phyloP scores from a whole-genome alignment of 1,140 invertebrate genomes.

The Aporrectodea caliginosa region DNA sequence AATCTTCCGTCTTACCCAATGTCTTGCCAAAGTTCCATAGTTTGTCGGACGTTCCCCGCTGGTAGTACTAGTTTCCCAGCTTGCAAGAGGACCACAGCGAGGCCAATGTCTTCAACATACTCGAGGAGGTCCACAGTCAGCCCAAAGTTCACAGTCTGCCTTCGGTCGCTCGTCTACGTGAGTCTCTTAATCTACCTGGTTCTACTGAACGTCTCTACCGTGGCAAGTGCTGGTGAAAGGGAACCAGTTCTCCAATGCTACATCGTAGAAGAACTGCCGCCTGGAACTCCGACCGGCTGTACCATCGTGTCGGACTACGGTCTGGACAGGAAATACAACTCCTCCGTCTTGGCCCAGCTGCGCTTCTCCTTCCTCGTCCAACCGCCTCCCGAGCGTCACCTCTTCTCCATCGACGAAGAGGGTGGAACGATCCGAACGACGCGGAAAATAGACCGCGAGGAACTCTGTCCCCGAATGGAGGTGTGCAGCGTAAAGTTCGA shows the following conservation, averaged over 20 bases:
- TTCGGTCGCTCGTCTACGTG: no score
- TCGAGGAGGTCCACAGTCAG: no score
- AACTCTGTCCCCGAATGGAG: not conserved
- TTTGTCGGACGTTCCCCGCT: no score
- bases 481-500: not conserved
- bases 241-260: not conserved
- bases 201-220: not conserved
- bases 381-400: not conserved
- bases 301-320: not conserved
- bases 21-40: no score
- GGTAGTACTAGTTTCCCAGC: no score
- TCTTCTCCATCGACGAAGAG: not conserved
- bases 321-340: not conserved
- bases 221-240: not conserved
- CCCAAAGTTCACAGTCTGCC: no score
- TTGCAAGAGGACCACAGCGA: no score
- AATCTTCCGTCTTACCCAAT: no score
- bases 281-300: not conserved
- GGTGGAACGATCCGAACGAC: not conserved
- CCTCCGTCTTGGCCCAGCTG: not conserved
- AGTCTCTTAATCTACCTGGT: no score
- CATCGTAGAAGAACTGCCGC: not conserved
- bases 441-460: conserved; percentile 11
- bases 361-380: not conserved
- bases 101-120: no score